phyloP scores from a whole-genome alignment of 2,113 vertebrate genomes.

The Colinus virginianus region DNA sequence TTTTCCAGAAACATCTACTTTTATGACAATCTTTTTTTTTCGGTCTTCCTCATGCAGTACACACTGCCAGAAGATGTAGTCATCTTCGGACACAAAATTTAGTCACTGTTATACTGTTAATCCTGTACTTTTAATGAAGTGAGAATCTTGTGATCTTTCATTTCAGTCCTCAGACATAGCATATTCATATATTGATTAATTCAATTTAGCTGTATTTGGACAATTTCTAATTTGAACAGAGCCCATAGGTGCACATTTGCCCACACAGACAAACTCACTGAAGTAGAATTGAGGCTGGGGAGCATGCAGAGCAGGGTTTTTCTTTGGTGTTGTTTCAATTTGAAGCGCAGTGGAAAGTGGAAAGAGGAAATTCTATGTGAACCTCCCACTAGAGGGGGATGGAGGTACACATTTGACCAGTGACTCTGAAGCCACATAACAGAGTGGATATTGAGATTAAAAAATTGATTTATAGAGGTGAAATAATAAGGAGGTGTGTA shows the following conservation, averaged over 20 bases:
- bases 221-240: background rate
- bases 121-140: conserved; percentile 24
- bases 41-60: background rate
- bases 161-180: conserved; percentile 31
- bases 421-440: background rate
- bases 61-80: background rate
- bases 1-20: background rate
- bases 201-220: background rate
- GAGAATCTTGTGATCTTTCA: conserved; percentile 28
- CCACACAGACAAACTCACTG: background rate
- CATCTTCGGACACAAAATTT: background rate
- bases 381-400: conserved; percentile 36
- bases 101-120: background rate
- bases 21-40: background rate
- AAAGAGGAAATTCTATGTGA: background rate
- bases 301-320: background rate
- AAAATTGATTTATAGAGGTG: background rate
- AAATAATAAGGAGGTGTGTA: background rate
- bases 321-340: background rate
- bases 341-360: background rate
- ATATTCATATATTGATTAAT: background rate
- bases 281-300: accelerated
- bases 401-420: background rate
- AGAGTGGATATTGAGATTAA: background rate
- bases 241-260: accelerated